Evolutionary conservation across 1,140 invertebrate species (phyloP), one percentile per base, ranked within the genome.

Genomic region (Geopemphigus sp.): DNA sequence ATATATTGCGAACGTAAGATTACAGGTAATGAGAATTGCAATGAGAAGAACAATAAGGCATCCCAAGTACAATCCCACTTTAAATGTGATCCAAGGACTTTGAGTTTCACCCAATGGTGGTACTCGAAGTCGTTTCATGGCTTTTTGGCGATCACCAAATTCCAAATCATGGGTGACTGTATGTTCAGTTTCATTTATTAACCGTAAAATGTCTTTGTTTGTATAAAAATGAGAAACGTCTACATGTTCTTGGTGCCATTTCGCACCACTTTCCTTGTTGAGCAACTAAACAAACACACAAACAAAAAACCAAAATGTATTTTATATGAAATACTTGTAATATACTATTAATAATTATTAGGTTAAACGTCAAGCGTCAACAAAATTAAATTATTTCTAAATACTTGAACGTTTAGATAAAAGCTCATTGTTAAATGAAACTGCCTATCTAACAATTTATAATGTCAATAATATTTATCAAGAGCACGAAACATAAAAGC

Each of bases 71-170:
- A 95, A 86, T 2, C 94, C 94, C 81, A 93, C 91, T 86, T 92
- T 91, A 84, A 95, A 95, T 53, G 93, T 94, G 10, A 92, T 94
- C 92, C 92, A 93, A 0, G 92, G 92, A 80, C 88, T 89, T 85
- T 93, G 91, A 83, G 94, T 90, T 85, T 95, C 94, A 19, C 93
- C 93, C 24, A 96, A 84, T 2, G 94, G 94, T 5, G 95, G 94
- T 0, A 96, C 95, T 56, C 94, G 86, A 5, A 96, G 85, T 53
- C 93, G 85, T 85, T 96, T 95, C 94, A 96, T 96, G 1, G 94
- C 94, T 82, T 89, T 90, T 83, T 92, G 91, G 59, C 94, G 86
- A 85, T 96, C 92, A 17, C 95, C 94, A 26, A 88, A 89, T 85
- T 96, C 95, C 22, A 97, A 87, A 81, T 95, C 91, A 81, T 90